Conservation (phyloP, 2,797 vertebrate genomes). For the Darevskia mixta region DNA sequence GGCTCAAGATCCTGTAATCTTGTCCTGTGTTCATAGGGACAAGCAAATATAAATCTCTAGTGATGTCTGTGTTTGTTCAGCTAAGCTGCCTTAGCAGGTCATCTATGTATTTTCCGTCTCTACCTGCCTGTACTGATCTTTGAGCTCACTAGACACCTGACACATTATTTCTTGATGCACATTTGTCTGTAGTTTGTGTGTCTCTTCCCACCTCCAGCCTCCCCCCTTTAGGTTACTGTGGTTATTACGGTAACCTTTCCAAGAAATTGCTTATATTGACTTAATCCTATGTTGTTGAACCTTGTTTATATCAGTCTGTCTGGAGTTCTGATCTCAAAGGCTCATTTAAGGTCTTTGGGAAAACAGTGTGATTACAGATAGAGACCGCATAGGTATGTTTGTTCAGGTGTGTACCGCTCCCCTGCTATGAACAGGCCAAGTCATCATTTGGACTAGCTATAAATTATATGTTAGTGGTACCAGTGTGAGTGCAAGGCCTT, state of each 20-base stretch:
- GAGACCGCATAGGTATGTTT: conserved; percentile 2
- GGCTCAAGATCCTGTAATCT: not conserved
- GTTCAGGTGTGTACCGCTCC: conserved; percentile 2
- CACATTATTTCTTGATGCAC: not conserved
- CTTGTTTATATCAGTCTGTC: conserved; percentile 49
- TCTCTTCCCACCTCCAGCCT: not conserved
- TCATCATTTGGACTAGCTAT: not conserved
- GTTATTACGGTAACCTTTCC: conserved; percentile 49
- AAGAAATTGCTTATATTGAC: conserved; percentile 42
- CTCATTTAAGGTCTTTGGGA: conserved; percentile 46
- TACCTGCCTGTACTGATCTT: conserved; percentile 35
- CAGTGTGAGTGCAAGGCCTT: not conserved
- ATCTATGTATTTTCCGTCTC: not conserved
- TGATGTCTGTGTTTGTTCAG: conserved; percentile 9
- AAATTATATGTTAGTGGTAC: not conserved
- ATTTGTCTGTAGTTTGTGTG: not conserved
- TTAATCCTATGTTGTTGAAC: conserved; percentile 48
- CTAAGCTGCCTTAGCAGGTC: not conserved
- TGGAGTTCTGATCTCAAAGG: conserved; percentile 13
- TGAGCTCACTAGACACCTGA: conserved; percentile 11
- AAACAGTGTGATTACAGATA: conserved; percentile 36
- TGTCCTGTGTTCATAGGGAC: not conserved
- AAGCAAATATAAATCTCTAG: not conserved
- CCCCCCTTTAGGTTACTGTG: not conserved
- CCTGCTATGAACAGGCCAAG: conserved; percentile 18